Conservation (phyloP, 2,797 vertebrate genomes). For the Emydoidea blandingii region DNA sequence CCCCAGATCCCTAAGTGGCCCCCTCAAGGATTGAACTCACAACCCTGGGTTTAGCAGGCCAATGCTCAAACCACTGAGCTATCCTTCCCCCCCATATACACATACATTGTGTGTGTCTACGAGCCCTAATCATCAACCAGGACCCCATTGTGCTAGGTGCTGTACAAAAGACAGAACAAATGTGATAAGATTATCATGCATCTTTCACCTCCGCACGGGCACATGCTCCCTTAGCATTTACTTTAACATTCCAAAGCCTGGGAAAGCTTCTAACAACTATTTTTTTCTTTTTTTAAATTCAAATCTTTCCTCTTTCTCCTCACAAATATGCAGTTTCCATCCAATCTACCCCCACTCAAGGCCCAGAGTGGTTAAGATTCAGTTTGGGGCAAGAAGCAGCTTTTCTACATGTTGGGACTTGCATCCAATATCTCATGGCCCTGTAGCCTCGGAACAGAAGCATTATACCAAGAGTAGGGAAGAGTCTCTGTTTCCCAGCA, state of each 20-base stretch:
- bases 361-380: not conserved
- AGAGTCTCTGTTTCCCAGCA: not conserved
- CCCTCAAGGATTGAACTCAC: too few relatives aligned
- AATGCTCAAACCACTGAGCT: too few relatives aligned
- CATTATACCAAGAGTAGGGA: not conserved
- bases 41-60: too few relatives aligned
- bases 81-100: too few relatives aligned
- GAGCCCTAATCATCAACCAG: not conserved
- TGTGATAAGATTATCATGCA: not conserved
- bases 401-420: not conserved
- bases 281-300: not conserved
- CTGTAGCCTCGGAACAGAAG: not conserved
- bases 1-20: too few relatives aligned
- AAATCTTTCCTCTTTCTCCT: not conserved
- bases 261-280: not conserved
- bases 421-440: not conserved
- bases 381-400: not conserved
- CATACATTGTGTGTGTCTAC: rapidly evolving
- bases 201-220: not conserved
- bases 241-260: not conserved
- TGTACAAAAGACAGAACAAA: not conserved
- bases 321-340: not conserved
- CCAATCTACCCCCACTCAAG: not conserved
- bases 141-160: not conserved
- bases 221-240: not conserved